A percentile compares a stretch with the other conserved stretches of the same genome.
Conservation (phyloP, 92 coral and sea anemone genomes). For the Epizoanthus stellaris region DNA sequence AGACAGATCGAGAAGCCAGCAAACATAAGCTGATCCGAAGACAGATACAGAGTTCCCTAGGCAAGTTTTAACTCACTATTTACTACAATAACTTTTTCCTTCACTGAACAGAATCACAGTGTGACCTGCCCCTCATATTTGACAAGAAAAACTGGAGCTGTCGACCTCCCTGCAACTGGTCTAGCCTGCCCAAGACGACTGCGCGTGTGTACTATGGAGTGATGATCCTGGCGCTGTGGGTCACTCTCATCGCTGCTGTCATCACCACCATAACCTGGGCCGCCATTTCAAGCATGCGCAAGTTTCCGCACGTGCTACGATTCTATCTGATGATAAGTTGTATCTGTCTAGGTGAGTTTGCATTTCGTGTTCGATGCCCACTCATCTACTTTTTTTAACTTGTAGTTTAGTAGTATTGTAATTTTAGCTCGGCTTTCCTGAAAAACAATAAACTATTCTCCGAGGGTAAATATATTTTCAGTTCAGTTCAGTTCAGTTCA, state of each 20-base stretch:
- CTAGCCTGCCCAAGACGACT: constrained; percentile 66
- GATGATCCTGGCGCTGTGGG: constrained; percentile 83
- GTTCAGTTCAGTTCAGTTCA: no score
- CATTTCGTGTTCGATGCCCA: no score
- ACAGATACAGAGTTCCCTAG: background rate
- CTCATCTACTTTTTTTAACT: no score
- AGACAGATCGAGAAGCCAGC: background rate
- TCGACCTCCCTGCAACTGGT: constrained; percentile 91
- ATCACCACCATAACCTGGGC: constrained; percentile 88
- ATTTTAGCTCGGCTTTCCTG: no score
- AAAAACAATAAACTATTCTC: no score
- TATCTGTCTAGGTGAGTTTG: constrained; percentile 77
- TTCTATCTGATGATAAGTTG: constrained; percentile 89
- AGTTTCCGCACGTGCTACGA: constrained; percentile 89
- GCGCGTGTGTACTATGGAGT: constrained; percentile 68
- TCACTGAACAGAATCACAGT: constrained; percentile 21
- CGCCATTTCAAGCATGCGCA: constrained; percentile 74
- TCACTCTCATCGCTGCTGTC: constrained; percentile 74
- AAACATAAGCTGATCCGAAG: no score
- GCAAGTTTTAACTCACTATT: background rate
- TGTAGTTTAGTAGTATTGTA: no score
- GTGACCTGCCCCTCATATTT: constrained; percentile 80
- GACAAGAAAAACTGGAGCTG: constrained; percentile 70
- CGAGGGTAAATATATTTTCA: no score
- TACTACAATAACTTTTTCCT: background rate